Evolutionary conservation across 2,888 invertebrate genomes (phyloP).

Genomic region (Thera obeliscata): DNA sequence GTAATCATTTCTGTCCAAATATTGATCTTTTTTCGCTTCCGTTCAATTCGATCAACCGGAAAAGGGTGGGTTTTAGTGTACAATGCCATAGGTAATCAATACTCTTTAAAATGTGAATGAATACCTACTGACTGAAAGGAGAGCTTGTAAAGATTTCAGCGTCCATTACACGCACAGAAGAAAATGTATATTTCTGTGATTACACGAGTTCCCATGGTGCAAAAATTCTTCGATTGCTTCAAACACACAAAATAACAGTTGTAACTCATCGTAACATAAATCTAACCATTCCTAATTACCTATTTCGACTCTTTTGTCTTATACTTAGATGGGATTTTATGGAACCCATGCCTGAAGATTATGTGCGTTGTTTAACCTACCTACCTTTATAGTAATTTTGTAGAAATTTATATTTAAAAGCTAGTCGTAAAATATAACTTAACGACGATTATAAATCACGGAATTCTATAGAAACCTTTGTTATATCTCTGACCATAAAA

Average conservation of each 20-base stretch:
- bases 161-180: not conserved
- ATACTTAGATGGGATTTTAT: conserved; percentile 26
- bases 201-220: no score
- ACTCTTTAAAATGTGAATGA: conserved; percentile 56
- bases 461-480: conserved; percentile 54
- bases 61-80: conserved; percentile 68
- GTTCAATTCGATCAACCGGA: conserved; percentile 65
- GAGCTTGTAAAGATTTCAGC: not conserved
- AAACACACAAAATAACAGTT: no score
- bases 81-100: conserved; percentile 64
- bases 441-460: conserved; percentile 57
- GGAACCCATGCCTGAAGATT: conserved; percentile 19
- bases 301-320: no score
- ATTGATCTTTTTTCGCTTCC: conserved; percentile 80
- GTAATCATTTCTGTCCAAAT: conserved; percentile 81
- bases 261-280: no score
- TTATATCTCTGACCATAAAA: conserved; percentile 59
- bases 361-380: not conserved
- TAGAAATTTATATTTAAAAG: conserved; percentile 39
- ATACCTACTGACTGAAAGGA: conserved; percentile 19
- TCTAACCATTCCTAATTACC: no score
- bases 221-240: no score
- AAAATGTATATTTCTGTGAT: no score
- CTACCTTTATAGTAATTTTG: conserved; percentile 31
- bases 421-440: conserved; percentile 47